These are phyloP conservation scores for Leptonema lineaticorne DNA, from an alignment of 1,140 invertebrate genomes.

Conservation along the genomic window DNA sequence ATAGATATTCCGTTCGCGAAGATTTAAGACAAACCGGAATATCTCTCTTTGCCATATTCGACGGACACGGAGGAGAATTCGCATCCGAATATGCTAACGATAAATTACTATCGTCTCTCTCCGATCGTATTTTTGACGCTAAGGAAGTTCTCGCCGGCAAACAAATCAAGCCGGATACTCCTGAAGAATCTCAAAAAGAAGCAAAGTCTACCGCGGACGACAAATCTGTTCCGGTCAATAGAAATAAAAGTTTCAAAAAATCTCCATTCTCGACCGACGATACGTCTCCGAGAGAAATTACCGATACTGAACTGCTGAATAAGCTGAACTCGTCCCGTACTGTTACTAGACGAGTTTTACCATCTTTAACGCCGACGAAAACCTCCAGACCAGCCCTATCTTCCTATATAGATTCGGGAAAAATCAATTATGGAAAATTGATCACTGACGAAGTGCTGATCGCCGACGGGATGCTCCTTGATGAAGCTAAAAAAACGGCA, in stretches of 20 bases:
- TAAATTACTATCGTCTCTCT: slow-evolving; percentile 74
- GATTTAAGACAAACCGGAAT: slow-evolving; percentile 75
- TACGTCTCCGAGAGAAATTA: slow-evolving; percentile 61
- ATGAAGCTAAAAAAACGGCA: slow-evolving; percentile 76
- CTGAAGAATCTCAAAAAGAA: slow-evolving; percentile 46
- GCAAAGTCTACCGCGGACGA: slow-evolving; percentile 44
- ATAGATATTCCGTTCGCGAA: slow-evolving; percentile 80
- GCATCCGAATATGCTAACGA: slow-evolving; percentile 88
- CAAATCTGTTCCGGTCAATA: slow-evolving; percentile 49
- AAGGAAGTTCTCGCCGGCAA: slow-evolving; percentile 67
- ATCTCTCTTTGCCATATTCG: slow-evolving; percentile 88
- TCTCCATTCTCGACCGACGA: slow-evolving; percentile 60
- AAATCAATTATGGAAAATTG: slow-evolving; percentile 77
- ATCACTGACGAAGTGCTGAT: slow-evolving; percentile 82
- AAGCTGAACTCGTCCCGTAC: slow-evolving; percentile 64
- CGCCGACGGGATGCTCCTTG: slow-evolving; percentile 75
- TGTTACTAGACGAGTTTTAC: slow-evolving; percentile 57
- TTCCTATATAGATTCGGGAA: slow-evolving; percentile 68
- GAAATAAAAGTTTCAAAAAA: slow-evolving; percentile 67
- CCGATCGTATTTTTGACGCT: slow-evolving; percentile 71
- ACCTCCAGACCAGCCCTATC: slow-evolving; percentile 48
- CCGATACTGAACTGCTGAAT: slow-evolving; percentile 66
- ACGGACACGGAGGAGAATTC: slow-evolving; percentile 94
- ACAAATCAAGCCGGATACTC: slow-evolving; percentile 35
- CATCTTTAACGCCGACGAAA: slow-evolving; percentile 42